These are phyloP conservation scores for Podotricha telesiphe DNA, from an alignment of 2,888 invertebrate species.

Conservation along the genomic window DNA sequence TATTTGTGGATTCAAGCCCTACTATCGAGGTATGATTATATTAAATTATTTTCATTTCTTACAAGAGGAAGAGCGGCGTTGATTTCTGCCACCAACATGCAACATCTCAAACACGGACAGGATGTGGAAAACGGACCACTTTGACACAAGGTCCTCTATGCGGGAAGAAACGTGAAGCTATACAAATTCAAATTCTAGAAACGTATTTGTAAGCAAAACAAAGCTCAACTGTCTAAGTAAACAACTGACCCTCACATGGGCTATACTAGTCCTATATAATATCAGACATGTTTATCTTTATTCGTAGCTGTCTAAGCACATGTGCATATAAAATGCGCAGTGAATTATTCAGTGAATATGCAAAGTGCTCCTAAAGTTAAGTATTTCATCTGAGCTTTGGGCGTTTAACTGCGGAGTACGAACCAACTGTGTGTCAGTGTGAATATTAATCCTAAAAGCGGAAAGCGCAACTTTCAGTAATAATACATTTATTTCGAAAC, in stretches of 20 bases:
- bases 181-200: no score
- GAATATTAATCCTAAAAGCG: neutral
- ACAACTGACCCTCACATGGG: neutral
- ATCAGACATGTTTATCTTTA: constrained; percentile 13
- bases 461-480: constrained; percentile 11
- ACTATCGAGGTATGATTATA: no score
- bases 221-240: neutral
- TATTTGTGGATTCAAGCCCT: no score
- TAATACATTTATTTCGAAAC: neutral
- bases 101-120: no score
- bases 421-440: constrained; percentile 3
- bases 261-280: neutral
- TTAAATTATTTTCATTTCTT: no score
- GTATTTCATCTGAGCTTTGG: constrained; percentile 22
- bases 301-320: constrained; percentile 12
- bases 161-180: no score
- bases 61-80: no score
- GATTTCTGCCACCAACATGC: no score
- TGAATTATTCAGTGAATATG: constrained; percentile 24
- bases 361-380: constrained; percentile 21
- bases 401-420: constrained; percentile 9
- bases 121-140: no score
- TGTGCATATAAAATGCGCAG: constrained; percentile 19
- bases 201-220: neutral
- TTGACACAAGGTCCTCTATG: no score